These are phyloP conservation scores for Drosophila kanapiae DNA, from an alignment of 1,140 invertebrate species.

Conservation along the genomic window DNA sequence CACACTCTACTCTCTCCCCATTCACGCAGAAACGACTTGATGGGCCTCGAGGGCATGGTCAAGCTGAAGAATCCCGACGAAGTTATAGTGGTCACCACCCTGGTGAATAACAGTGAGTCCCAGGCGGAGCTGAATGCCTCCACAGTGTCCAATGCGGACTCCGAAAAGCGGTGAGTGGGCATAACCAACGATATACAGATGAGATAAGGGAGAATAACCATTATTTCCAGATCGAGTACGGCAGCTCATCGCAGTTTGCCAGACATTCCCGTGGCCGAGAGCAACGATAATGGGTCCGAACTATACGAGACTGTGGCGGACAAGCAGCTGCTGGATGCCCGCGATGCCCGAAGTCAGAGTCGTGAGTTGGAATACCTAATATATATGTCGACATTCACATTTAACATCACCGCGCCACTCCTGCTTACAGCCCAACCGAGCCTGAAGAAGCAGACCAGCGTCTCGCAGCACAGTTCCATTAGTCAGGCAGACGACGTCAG, in stretches of 20 bases:
- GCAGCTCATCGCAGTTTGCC: constrained; percentile 88
- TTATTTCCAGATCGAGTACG: constrained; percentile 70
- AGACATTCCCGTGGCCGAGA: constrained; percentile 87
- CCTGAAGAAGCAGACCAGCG: constrained; percentile 85
- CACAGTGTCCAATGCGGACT: constrained; percentile 79
- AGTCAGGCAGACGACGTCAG: constrained; percentile 87
- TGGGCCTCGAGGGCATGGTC: constrained; percentile 87
- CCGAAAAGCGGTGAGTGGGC: constrained; percentile 71
- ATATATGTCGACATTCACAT: neutral
- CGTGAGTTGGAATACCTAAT: constrained; percentile 55
- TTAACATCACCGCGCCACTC: neutral
- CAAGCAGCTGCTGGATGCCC: constrained; percentile 84
- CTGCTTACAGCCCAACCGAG: constrained; percentile 66
- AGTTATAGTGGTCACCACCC: constrained; percentile 85
- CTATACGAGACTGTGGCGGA: constrained; percentile 89
- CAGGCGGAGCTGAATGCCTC: constrained; percentile 78
- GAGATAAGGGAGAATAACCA: neutral
- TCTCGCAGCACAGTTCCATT: constrained; percentile 87
- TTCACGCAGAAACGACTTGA: constrained; percentile 85
- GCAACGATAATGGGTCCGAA: constrained; percentile 88
- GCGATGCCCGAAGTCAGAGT: constrained; percentile 71
- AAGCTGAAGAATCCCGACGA: constrained; percentile 87
- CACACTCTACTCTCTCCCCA: constrained; percentile 12
- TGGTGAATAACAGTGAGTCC: constrained; percentile 73
- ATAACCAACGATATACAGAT: neutral